Evolutionary conservation across 2,888 invertebrate genomes (phyloP), one percentile per base, ranked within the genome.

Genomic region (Abscondita cerata): DNA sequence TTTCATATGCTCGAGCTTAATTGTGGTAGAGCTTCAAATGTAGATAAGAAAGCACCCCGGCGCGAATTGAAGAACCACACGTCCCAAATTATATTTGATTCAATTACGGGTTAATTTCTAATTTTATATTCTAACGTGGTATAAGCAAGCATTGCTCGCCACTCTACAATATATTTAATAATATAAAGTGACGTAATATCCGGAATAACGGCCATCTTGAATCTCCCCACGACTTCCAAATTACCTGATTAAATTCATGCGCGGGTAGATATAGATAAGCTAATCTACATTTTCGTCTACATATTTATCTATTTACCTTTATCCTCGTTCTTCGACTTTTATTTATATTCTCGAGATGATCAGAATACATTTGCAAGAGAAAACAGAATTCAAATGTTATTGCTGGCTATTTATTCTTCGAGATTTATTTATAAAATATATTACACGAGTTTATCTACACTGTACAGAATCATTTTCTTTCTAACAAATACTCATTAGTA

Each of bases 371-470:
- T 41, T 31, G 46, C 33, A 56, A 56, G 38, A 18, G 16, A 56
- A 25, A 53, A 44, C 33, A 34, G 40, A 16, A 18, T 55, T 48
- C 13, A 18, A 56, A 40, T 50, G 47, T 72, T 75, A 75, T 76
- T 76, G 74, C 77, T 77, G 77, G 71, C 74, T 76, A 74, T 76
- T 76, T 77, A 77, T 76, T 78, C 69, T 73, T 76, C 72, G 76
- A 77, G 78, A 76, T 79, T 80, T 78, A 78, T 80, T 81, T 81
- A 81, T 81, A 81, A 81, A 81, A 81, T 81, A 81, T 81, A 77
- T 80, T 81, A 81, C 81, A 81, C 79, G 78, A 78, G 79, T 76
- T 44, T 81, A 81, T 81, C 81, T 81, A 81, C 81, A 81, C 80
- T 81, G 80, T 81, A 81, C 81, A 81, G 74, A 77, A 73, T 69